phyloP scores from a whole-genome alignment of 2,888 invertebrate species.

The Pecten maximus region DNA sequence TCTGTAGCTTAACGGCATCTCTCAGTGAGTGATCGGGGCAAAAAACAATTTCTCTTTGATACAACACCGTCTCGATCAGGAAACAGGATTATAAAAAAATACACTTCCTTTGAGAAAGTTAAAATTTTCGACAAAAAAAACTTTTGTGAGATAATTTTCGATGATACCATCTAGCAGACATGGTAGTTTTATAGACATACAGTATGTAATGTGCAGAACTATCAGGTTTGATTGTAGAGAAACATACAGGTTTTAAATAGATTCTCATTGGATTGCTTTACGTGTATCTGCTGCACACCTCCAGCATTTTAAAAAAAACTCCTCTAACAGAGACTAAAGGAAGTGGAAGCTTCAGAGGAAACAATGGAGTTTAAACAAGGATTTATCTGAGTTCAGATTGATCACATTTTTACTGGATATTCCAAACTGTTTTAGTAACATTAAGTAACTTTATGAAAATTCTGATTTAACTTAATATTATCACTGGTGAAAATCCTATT shows the following conservation, averaged over 20 bases:
- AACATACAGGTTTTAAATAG: background rate
- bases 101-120: conserved; percentile 33
- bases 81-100: background rate
- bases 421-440: too few species aligned
- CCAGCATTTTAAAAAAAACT: too few species aligned
- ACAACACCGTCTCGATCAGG: background rate
- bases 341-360: too few species aligned
- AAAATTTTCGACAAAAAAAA: background rate
- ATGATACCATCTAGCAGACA: background rate
- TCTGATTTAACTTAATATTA: too few species aligned
- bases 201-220: background rate
- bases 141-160: background rate
- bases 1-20: background rate
- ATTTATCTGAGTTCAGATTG: too few species aligned
- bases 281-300: too few species aligned
- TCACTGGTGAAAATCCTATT: too few species aligned
- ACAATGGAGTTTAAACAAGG: too few species aligned
- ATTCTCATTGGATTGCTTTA: too few species aligned
- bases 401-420: too few species aligned
- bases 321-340: too few species aligned
- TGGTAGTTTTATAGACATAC: background rate
- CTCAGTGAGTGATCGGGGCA: background rate
- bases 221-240: background rate
- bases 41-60: conserved; percentile 20
- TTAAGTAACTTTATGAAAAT: too few species aligned